These are phyloP conservation scores for Salmo trutta DNA, from an alignment of 2,797 vertebrate species.

Conservation along the genomic window DNA sequence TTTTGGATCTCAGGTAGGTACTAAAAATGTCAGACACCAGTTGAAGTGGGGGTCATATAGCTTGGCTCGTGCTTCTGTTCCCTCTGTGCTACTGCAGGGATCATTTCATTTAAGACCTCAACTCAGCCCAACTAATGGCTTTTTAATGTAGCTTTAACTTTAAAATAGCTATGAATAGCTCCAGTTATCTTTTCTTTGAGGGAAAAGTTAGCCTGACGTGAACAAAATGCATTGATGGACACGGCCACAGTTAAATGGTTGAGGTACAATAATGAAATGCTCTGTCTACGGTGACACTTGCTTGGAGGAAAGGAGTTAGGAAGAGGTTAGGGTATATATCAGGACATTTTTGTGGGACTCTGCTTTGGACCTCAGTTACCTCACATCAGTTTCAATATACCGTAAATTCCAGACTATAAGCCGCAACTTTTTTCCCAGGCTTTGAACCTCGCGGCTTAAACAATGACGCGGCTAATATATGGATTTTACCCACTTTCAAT, in stretches of 20 bases:
- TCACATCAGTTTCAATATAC: neutral
- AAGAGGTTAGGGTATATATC: neutral
- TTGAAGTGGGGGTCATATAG: neutral
- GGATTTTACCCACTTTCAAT: no score
- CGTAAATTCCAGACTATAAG: no score
- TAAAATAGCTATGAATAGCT: neutral
- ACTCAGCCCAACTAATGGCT: neutral
- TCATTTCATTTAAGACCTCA: neutral
- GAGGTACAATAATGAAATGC: neutral
- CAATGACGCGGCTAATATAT: no score
- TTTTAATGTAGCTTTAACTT: neutral
- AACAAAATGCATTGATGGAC: neutral
- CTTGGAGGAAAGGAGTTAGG: neutral
- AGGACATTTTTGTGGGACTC: neutral
- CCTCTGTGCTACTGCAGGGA: neutral
- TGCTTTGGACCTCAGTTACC: neutral
- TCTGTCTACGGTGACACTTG: no score
- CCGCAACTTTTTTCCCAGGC: no score
- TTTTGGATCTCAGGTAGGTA: conserved; percentile 23
- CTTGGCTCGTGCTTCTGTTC: conserved; percentile 7
- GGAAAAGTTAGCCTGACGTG: neutral
- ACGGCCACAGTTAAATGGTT: neutral
- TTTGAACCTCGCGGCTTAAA: no score
- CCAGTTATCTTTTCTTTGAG: neutral
- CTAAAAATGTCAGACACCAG: conserved; percentile 24